A percentile compares a stretch with the other conserved stretches of the same genome.
Conservation (phyloP, 2,113 vertebrate species). For the Anolis carolinensis region DNA sequence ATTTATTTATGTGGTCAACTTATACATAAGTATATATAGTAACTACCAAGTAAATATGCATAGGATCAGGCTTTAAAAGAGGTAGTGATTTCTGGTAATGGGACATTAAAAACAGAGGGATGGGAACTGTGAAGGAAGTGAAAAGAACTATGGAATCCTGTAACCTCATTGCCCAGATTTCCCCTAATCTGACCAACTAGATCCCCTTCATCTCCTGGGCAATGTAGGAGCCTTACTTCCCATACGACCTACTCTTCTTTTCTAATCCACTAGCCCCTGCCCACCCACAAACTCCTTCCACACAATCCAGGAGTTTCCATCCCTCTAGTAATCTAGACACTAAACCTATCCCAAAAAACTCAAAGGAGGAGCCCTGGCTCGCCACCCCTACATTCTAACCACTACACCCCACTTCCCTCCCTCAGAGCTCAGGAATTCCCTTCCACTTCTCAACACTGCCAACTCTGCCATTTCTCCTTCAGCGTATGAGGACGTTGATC, state of each 20-base stretch:
- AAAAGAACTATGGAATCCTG: background rate
- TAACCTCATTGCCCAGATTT: background rate
- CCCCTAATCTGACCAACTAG: slow-evolving; percentile 2
- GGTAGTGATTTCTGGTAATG: slow-evolving; percentile 12
- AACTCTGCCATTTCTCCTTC: background rate
- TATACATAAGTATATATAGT: too few relatives aligned
- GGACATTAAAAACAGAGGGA: background rate
- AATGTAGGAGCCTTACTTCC: background rate
- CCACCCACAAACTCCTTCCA: slow-evolving; percentile 7
- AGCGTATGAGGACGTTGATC: slow-evolving; percentile 72
- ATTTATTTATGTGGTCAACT: too few relatives aligned
- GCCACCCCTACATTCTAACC: slow-evolving; percentile 1
- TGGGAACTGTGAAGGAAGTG: background rate
- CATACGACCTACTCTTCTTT: background rate
- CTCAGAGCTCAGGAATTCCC: slow-evolving; percentile 10
- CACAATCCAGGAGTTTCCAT: slow-evolving; percentile 18
- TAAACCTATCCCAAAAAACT: slow-evolving; percentile 26
- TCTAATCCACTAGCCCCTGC: slow-evolving; percentile 3
- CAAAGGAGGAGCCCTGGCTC: background rate
- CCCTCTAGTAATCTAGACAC: slow-evolving; percentile 28
- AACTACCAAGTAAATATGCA: background rate
- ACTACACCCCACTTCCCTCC: slow-evolving; percentile 2
- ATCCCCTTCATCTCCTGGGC: background rate
- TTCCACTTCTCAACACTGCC: background rate
- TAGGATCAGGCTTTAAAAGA: slow-evolving; percentile 18